Evolutionary conservation across 2,888 invertebrate genomes (phyloP), one percentile per base, ranked within the genome.

Genomic region (Ceramica pisi): DNA sequence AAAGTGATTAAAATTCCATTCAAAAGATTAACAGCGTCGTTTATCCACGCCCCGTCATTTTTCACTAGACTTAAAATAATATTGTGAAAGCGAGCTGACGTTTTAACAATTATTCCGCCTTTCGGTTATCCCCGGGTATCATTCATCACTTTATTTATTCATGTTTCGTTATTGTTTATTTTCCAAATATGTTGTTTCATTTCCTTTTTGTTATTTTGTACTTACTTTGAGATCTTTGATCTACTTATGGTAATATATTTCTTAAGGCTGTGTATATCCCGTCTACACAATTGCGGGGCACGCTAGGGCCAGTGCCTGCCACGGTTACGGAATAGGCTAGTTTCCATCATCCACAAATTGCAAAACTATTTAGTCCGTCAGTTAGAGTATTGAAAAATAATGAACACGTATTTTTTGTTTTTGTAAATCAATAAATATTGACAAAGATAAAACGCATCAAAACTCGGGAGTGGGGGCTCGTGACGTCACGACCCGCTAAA

Each of bases 131-230:
- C 48, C 51, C 31, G 63, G 46, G 67, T 67, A 35, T 64, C 56
- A 76, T 75, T 81, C 50, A 78, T 78, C 68, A 68, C 19, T 65
- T 76, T 76, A 76, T 68, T 65, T 65, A 81, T 76, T 61, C 21
- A 65, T 57, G 51, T 67, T 41, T 57, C 48, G 35, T 44, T 63
- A 63, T 63, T 60, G 53, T 56, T 61, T 68, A 46, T 64, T 56
- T 59, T 50, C 16, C 26, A 59, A 63, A 60, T 59, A 59, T 10
- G 1, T 55, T 26, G 10, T 66, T 41, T 53, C 1, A 55, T 63
- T 61, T 62, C 7, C 10, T 14, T 51, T 38, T 5, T 12, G 31
- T 57, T 72, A 38, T 72, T 59, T 69, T 48, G 5, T 35, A 46
- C 46, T 21, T 41, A 55, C 1, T 55, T 59, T 23, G 12, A 55